These are phyloP conservation scores for Drosophila mojavensis DNA, from an alignment of 1,140 invertebrate species.

Conservation along the genomic window DNA sequence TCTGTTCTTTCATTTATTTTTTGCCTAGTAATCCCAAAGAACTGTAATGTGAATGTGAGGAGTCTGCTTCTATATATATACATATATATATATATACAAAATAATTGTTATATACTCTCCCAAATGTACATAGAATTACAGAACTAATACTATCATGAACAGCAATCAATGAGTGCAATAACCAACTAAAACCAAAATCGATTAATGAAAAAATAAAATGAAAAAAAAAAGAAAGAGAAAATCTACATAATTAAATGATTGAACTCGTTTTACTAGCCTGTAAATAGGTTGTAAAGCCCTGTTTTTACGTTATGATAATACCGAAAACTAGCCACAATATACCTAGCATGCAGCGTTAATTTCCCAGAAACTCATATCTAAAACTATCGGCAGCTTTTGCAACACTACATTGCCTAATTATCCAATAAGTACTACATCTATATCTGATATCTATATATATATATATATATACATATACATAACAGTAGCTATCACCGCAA, in stretches of 20 bases:
- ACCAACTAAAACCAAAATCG: slow-evolving; percentile 26
- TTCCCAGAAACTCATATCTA: slow-evolving; percentile 81
- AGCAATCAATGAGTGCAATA: slow-evolving; percentile 25
- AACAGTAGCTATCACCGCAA: background rate
- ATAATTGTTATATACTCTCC: background rate
- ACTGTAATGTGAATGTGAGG: background rate
- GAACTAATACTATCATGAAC: slow-evolving; percentile 19
- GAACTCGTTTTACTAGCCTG: slow-evolving; percentile 84
- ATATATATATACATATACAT: background rate
- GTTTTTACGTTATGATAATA: slow-evolving; percentile 79
- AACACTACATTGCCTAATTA: background rate
- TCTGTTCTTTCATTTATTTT: slow-evolving; percentile 6
- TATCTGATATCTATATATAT: background rate
- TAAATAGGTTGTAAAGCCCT: slow-evolving; percentile 84
- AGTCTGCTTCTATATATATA: slow-evolving; percentile 9
- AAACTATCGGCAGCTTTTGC: slow-evolving; percentile 49
- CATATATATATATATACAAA: too few species aligned
- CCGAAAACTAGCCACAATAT: slow-evolving; percentile 63
- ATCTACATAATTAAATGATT: slow-evolving; percentile 60
- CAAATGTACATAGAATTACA: slow-evolving; percentile 33
- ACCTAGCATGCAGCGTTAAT: slow-evolving; percentile 80
- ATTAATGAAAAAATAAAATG: slow-evolving; percentile 5
- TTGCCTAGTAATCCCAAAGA: slow-evolving; percentile 9
- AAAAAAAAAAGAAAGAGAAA: slow-evolving; percentile 6
- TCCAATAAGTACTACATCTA: background rate